Base-by-base conservation (phyloP, 2,888 invertebrate species). In the Sisyra terminalis region DNA sequence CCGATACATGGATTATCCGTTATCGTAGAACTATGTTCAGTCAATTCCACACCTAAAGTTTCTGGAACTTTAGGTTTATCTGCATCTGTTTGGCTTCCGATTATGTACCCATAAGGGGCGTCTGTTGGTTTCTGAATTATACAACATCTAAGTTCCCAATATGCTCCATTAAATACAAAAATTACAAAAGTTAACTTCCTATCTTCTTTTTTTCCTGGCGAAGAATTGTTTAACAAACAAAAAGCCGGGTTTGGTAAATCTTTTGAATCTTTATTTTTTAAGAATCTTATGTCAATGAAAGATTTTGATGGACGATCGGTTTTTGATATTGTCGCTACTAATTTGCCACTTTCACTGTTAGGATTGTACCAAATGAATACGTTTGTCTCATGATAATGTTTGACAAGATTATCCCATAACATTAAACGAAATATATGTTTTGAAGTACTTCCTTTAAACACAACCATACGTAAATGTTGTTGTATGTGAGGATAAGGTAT, bases 301-400 rank as follows among this genome's bases (percentile, higher is more conserved):
- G 44, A 41, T 35, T 43, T 39, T 35, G 42, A 45, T 1, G 34
- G 29, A 8, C 34, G 31, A 39, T 43, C 44, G 11, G 32, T 40
- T 32, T 29, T 29, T 29, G 31, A 37, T 40, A 44, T 47, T 42
- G 14, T 45, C 40, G 39, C 43, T 31, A 40, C 41, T 38, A 40
- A 44, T 40, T 41, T 45, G 40, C 17, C 42, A 38, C 24, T 39
- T 36, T 37, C 40, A 40, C 29, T 39, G 42, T 29, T 41, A 43
- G 31, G 37, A 31, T 46, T 47, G 30, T 49, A 48, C 55, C 55
- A 55, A 14, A 55, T 40, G 43, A 51, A 46, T 13, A 51, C 35
- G 8, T 40, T 35, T 2, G 46, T 40, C 2, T 42, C 39, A 32
- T 46, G 40, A 29, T 48, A 54, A 11, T 47, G 42, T 2, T 39